Evolutionary conservation across 2,113 vertebrate genomes (phyloP), one percentile per base, ranked within the genome.

Genomic region (Limanda limanda): DNA sequence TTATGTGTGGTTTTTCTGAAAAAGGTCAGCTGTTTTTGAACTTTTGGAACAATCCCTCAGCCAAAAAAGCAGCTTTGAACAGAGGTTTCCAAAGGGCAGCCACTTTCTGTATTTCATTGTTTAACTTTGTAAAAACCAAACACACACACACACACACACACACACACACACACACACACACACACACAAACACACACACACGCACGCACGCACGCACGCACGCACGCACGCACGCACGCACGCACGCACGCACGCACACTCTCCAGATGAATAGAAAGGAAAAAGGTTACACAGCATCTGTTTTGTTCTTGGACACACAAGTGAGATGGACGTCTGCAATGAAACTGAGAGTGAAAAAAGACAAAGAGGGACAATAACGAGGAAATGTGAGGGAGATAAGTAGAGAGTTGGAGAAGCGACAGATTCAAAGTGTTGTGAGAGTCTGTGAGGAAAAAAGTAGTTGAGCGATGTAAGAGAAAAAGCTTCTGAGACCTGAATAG

Each of bases 11-110:
- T 73, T 61, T 79, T 71, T 58, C 54, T 45, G 69, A 78, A 67
- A 85, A 86, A 87, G 68, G 85, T 87, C 84, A 86, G 70, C 24
- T 45, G 48, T 73, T 83, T 83, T 78, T 57, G 15, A 63, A 71
- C 42, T 69, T 82, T 68, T 63, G 37, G 75, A 79, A 77, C 3
- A 4, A 65, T 71, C 81, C 56, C 85, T 84, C 78, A 82, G 80
- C 76, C 78, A 35, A 83, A 66, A 59, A 80, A 80, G 9, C 42
- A 64, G 78, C 76, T 65, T 76, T 27, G 63, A 54, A 47, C 37
- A 58, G 10, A 58, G 68, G 15, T 70, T 83, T 86, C 70, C 37
- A 91, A 86, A 89, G 74, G 83, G 77, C 83, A 86, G 66, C 23
- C 37, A 57, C 72, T 65, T 72, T 81, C 52, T 3, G 60, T 51